Conservation (phyloP, 2,888 invertebrate genomes). For the Miltochrista miniata region DNA sequence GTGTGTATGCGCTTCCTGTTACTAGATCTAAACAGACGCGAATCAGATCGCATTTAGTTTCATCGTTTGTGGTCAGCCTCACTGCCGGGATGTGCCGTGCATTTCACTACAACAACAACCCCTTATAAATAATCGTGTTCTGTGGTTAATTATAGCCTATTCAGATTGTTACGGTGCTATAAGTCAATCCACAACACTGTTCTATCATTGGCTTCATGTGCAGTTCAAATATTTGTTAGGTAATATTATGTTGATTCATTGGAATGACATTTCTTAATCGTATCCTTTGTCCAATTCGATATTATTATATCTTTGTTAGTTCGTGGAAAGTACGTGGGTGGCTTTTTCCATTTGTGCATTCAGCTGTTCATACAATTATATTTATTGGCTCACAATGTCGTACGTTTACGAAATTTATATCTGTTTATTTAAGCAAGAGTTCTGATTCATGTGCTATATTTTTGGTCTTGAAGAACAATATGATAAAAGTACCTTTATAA, state of each 20-base stretch:
- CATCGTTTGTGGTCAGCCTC: constrained; percentile 45
- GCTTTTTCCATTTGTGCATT: constrained; percentile 37
- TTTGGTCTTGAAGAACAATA: not conserved
- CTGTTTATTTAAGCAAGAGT: constrained; percentile 3
- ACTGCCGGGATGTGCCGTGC: constrained; percentile 50
- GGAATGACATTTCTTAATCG: constrained; percentile 61
- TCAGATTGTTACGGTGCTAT: constrained; percentile 49
- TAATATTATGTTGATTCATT: constrained; percentile 29
- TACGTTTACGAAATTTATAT: constrained; percentile 12
- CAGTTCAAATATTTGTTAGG: constrained; percentile 43
- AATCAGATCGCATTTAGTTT: constrained; percentile 44
- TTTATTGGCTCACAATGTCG: constrained; percentile 28
- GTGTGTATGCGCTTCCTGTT: constrained; percentile 58
- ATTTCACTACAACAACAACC: constrained; percentile 51
- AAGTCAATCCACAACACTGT: constrained; percentile 51
- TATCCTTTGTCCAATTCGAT: constrained; percentile 49
- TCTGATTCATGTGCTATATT: constrained; percentile 5
- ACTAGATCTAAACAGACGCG: constrained; percentile 43
- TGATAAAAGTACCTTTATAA: not conserved
- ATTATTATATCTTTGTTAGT: constrained; percentile 54
- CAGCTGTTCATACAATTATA: constrained; percentile 11
- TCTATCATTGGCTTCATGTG: constrained; percentile 33
- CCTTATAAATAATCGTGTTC: constrained; percentile 52
- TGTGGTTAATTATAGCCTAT: constrained; percentile 59
- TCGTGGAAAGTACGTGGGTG: constrained; percentile 39